Percentiles rank a stretch among this genome's conserved stretches.
Evolutionary conservation across 2,113 vertebrate genomes (phyloP).

Genomic region (Passer montanus): DNA sequence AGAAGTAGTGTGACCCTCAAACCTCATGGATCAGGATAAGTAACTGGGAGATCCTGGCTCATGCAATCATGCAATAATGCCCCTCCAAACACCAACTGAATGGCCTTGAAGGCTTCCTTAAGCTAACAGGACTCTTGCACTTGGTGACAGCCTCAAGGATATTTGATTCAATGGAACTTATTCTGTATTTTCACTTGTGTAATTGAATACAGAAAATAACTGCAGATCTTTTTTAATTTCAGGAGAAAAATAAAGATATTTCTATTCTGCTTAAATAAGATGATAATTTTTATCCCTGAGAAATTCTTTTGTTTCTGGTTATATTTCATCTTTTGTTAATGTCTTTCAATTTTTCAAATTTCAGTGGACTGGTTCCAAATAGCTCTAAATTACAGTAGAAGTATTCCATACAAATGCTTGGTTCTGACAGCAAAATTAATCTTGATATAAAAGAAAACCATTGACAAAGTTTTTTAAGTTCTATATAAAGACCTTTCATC

Average conservation of each 20-base stretch:
- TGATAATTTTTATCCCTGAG: not conserved
- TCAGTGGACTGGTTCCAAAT: not conserved
- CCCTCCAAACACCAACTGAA: not conserved
- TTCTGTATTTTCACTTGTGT: not conserved
- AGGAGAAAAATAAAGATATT: not conserved
- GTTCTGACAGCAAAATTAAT: not conserved
- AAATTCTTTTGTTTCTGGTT: not conserved
- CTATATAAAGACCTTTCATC: not conserved
- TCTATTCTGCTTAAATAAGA: not conserved
- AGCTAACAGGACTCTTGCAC: not conserved
- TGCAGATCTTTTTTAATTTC: not conserved
- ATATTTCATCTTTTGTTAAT: not conserved
- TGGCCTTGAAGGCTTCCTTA: not conserved
- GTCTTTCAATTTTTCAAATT: not conserved
- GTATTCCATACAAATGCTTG: not conserved
- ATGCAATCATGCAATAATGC: not conserved
- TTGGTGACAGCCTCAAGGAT: not conserved
- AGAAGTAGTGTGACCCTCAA: not conserved
- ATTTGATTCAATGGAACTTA: not conserved
- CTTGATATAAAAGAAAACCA: not conserved
- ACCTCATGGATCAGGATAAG: rapidly evolving
- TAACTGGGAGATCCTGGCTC: not conserved
- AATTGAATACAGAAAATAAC: not conserved
- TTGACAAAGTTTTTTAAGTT: not conserved
- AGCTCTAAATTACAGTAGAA: not conserved